A percentile compares a stretch with the other conserved stretches of the same genome.
Evolutionary conservation across 1,140 invertebrate species (phyloP).

Genomic region (Drosophila burlai): DNA sequence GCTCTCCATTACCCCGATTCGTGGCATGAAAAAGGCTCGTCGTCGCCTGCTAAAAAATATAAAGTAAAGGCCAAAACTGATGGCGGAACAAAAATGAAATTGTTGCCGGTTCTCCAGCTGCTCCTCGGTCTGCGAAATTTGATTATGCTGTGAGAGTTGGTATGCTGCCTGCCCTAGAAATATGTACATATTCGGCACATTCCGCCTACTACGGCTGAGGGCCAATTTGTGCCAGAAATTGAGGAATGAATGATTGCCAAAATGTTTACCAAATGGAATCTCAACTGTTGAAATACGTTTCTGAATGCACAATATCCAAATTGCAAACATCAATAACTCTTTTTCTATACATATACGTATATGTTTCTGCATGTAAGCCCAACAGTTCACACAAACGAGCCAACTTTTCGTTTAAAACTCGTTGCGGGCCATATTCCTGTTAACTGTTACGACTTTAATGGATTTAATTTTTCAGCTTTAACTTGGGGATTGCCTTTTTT

Average conservation of each 20-base stretch:
- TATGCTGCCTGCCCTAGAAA: constrained; percentile 4
- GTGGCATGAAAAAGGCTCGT: constrained; percentile 12
- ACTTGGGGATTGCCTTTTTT: not conserved
- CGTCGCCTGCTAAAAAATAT: constrained; percentile 38
- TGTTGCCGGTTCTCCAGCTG: constrained; percentile 51
- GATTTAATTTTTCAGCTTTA: constrained; percentile 1
- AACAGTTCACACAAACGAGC: constrained; percentile 14
- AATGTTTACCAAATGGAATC: constrained; percentile 55
- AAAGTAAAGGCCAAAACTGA: constrained; percentile 16
- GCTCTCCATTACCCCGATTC: constrained; percentile 18
- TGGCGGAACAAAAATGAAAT: constrained; percentile 64
- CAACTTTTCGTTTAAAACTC: constrained; percentile 5
- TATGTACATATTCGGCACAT: constrained; percentile 10
- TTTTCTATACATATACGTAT: not conserved
- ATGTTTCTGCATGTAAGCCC: constrained; percentile 4
- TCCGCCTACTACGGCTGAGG: constrained; percentile 31
- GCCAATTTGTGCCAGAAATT: constrained; percentile 42
- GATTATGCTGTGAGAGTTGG: constrained; percentile 52
- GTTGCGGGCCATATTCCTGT: not conserved
- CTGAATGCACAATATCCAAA: constrained; percentile 18
- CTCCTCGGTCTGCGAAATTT: constrained; percentile 53
- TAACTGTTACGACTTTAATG: constrained; percentile 9
- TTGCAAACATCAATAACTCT: constrained; percentile 42
- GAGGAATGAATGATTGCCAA: constrained; percentile 38
- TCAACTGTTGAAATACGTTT: constrained; percentile 27